phyloP scores from a whole-genome alignment of 1,140 invertebrate genomes.

The Brachionus manjavacas region DNA sequence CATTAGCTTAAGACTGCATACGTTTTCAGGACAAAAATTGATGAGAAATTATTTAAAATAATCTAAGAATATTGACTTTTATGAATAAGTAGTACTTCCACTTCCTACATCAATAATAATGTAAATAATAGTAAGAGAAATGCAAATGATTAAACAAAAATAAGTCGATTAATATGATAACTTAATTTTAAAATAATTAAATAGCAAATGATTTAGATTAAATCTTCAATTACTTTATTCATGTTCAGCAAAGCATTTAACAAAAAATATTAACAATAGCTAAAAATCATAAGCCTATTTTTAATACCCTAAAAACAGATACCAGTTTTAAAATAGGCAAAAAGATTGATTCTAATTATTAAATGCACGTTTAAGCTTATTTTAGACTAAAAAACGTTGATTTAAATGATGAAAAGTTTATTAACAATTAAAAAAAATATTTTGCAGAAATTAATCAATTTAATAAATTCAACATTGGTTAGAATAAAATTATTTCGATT shows the following conservation, averaged over 20 bases:
- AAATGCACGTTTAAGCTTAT: not conserved
- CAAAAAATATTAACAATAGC: not conserved
- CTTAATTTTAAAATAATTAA: no score
- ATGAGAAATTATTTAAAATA: no score
- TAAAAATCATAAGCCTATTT: not conserved
- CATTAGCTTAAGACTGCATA: no score
- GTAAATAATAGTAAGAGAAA: no score
- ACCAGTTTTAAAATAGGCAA: not conserved
- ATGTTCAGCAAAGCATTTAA: not conserved
- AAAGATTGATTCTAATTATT: not conserved
- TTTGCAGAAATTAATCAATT: not conserved
- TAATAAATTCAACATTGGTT: not conserved
- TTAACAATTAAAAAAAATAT: not conserved
- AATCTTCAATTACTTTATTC: not conserved
- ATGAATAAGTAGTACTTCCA: no score
- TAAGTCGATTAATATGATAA: no score
- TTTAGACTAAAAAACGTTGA: not conserved
- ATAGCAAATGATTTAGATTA: no score
- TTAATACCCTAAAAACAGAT: not conserved
- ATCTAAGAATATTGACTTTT: no score
- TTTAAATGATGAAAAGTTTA: not conserved
- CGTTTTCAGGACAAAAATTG: no score
- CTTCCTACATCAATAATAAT: no score
- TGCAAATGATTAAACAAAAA: no score
- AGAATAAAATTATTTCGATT: not conserved